A percentile compares a stretch with the other conserved stretches of the same genome.
These are phyloP conservation scores for Eriosoma lanigerum DNA, from an alignment of 1,140 invertebrate species.

Conservation along the genomic window DNA sequence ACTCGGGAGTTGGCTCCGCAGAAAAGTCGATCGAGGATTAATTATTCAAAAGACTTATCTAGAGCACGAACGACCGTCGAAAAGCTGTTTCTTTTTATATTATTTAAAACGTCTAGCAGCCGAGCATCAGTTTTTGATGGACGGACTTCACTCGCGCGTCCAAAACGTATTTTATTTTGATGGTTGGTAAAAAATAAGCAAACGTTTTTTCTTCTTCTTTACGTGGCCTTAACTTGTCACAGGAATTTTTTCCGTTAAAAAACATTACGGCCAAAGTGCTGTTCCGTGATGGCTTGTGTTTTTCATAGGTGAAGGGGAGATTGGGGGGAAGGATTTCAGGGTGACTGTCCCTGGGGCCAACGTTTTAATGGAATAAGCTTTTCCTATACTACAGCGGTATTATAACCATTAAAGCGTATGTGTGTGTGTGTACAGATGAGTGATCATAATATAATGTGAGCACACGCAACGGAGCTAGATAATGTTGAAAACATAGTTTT, in stretches of 20 bases:
- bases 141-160: neutral
- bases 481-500: too few species aligned
- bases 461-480: neutral
- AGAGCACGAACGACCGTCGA: too few species aligned
- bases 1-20: neutral
- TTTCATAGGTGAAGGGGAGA: too few species aligned
- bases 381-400: neutral
- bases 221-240: neutral
- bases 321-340: neutral
- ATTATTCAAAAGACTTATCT: constrained; percentile 35
- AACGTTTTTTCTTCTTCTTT: neutral
- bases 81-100: neutral
- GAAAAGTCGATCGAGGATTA: constrained; percentile 27
- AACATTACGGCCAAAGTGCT: constrained; percentile 30
- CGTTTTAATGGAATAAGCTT: constrained; percentile 50
- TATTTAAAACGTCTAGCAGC: neutral
- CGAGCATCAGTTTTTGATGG: neutral
- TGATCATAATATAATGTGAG: too few species aligned
- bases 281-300: neutral
- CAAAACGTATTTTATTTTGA: neutral
- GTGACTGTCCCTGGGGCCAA: neutral
- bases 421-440: neutral
- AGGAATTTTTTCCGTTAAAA: constrained; percentile 13
- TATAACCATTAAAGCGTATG: too few species aligned
- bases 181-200: neutral